Base-by-base conservation (phyloP, 2,888 invertebrate genomes). In the Rhimphoctona megacephalus region DNA sequence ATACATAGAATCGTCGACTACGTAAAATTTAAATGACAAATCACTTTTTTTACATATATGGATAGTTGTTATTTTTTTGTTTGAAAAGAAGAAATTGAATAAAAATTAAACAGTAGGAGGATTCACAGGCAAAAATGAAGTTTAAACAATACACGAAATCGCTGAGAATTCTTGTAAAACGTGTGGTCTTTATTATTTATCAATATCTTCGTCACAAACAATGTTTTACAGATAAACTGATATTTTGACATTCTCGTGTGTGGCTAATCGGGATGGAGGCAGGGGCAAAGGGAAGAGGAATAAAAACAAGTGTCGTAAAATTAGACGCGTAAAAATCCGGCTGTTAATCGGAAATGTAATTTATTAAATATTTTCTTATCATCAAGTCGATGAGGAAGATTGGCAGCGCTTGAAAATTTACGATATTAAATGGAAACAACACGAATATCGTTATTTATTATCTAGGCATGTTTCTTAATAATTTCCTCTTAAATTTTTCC, bases 161-260 rank as follows among this genome's bases (percentile, higher is more conserved):
- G 39, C 39, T 39, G 39, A 25, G 39, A 86, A 46, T 46, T 89
- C 83, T 91, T 91, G 89, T 87, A 91, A 91, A 91, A 91, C 88
- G 87, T 89, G 89, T 90, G 89, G 89, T 87, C 81, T 91, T 46
- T 46, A 46, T 89, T 91, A 91, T 91, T 91, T 90, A 84, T 85
- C 90, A 87, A 90, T 89, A 87, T 88, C 83, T 80, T 85, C 52
- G 66, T 87, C 85, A 87, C 87, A 87, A 82, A 80, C n/a, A 83
- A 78, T 72, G 66, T 46, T 49, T 80, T 83, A 84, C 81, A 83
- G 74, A 74, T 74, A 77, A 85, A 85, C 79, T 70, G 85, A 85
- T 83, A 83, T 83, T 79, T 82, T 70, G 69, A 64, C 52, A 73
- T 54, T 52, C 64, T 57, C 80, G 69, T 77, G 9, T n/a, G 52